Base-by-base conservation (phyloP, 2,888 invertebrate genomes). In the Agrochola lota region DNA sequence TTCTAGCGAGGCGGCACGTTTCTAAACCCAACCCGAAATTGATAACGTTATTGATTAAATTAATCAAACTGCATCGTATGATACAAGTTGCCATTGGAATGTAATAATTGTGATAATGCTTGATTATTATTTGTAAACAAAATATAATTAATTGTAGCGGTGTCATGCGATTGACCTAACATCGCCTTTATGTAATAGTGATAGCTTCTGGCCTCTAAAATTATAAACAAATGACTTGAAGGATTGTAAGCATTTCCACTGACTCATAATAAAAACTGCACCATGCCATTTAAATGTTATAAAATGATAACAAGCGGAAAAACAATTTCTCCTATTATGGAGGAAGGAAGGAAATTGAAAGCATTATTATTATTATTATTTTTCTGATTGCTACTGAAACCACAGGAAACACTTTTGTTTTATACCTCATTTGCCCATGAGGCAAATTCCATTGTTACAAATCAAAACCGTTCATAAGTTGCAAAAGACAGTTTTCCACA, bases 11-110 rank as follows among this genome's bases (percentile, higher is more conserved):
- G 46, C 12, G 15, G 15, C 46, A 15, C 15, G 46, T 46, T 46
- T 46, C 15, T 15, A 15, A 46, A 15, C 46, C 46, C 46, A 46
- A 15, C 46, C 15, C 46, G 5, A 46, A 59, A 63, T 71, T 40
- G 75, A 83, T 83, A 83, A 71, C 2, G 23, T 20, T 49, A n/a
- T 30, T 68, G 74, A 78, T 74, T 60, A 64, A 26, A 66, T n/a
- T 69, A 26, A 79, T 72, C 60, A n/a, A 80, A 74, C 17, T 69
- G 64, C 79, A 74, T 83, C 49, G 17, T 55, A 70, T 40, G 35
- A 12, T 81, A 40, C n/a, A 55, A 57, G 55, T 67, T 20, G 8
- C 40, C 11, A 26, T 68, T 26, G 71, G 17, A 67, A 71, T 71
- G 46, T 57, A 46, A 70, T 66, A 8, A 74, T 35, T 72, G 17